Base-by-base conservation (phyloP, 2,113 vertebrate species). In the Corythaeola cristata region DNA sequence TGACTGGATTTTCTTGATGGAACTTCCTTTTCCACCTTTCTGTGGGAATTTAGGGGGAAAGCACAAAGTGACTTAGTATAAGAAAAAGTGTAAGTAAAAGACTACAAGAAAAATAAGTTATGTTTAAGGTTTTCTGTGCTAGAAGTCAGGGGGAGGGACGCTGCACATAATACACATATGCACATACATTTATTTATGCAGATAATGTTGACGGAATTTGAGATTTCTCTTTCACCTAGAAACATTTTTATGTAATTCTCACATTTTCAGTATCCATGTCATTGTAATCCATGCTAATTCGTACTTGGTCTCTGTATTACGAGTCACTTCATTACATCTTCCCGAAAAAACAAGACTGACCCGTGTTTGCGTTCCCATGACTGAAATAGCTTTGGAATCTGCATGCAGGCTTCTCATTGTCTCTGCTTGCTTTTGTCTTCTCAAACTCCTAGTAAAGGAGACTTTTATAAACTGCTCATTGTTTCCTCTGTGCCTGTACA, bases 291-390 rank as follows among this genome's bases (percentile, higher is more conserved):
- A 11, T 45, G 60, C n/a, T 87, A 37, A 68, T 85, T 91, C 15
- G 4, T 49, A 6, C 67, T 91, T 9, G 4, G 30, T 63, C 47
- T 78, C 66, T 89, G 73, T 64, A 49, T 84, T 75, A 47, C 49
- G 83, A 87, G 20, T 79, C 35, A 30, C 58, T 95, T 93, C 30
- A 37, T 67, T 84, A 30, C 11, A 37, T 85, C 80, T 87, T 53
- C 50, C 58, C 82, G 68, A 93, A 83, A 83, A 93, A 94, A 39
- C 35, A 67, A 4, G 8, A 53, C 33, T 53, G 76, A 62, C 74
- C 89, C 50, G n/a, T 86, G 95, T 95, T 95, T 96, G 93, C n/a
- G 8, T 95, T 96, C 77, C 89, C 90, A 85, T 88, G 95, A 66
- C 74, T 92, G 87, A 91, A 97, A 94, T 3, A 91, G 50, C 74